Conservation (phyloP, 2,888 invertebrate species). For the Elysia crispata region DNA sequence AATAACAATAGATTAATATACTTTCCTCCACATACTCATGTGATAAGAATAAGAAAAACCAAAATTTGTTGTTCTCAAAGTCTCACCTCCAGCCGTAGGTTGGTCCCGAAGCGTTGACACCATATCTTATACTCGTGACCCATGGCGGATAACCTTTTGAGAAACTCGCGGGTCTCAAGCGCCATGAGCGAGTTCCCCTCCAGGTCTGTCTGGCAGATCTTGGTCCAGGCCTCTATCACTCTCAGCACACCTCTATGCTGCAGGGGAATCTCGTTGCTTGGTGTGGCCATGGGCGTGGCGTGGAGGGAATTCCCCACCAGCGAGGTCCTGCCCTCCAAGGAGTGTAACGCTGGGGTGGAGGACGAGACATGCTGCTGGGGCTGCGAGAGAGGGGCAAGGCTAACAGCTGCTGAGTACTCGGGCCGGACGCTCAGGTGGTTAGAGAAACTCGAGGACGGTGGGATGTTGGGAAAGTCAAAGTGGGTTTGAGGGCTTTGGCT, state of each 20-base stretch:
- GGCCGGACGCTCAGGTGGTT: constrained; percentile 48
- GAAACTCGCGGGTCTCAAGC: constrained; percentile 80
- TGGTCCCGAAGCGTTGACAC: constrained; percentile 74
- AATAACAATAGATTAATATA: too few relatives aligned
- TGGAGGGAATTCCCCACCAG: constrained; percentile 34
- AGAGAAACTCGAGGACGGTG: constrained; percentile 47
- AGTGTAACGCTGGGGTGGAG: constrained; percentile 41
- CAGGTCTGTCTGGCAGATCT: constrained; percentile 71
- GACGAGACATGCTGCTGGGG: constrained; percentile 23
- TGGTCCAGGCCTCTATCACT: constrained; percentile 75
- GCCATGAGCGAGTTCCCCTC: constrained; percentile 75
- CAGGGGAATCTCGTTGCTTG: constrained; percentile 69
- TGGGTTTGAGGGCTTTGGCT: constrained; percentile 66
- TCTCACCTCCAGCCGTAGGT: constrained; percentile 73
- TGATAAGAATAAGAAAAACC: too few relatives aligned
- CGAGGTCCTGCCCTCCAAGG: constrained; percentile 33
- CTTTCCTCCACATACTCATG: too few relatives aligned
- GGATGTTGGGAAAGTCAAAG: constrained; percentile 66
- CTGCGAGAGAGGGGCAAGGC: constrained; percentile 34
- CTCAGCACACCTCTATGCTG: constrained; percentile 73
- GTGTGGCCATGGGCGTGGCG: constrained; percentile 54
- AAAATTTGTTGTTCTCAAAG: background rate
- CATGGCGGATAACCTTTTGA: constrained; percentile 79
- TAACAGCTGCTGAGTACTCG: constrained; percentile 23
- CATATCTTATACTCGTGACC: constrained; percentile 80